phyloP scores from a whole-genome alignment of 2,113 vertebrate genomes.

The Piliocolobus tephrosceles region DNA sequence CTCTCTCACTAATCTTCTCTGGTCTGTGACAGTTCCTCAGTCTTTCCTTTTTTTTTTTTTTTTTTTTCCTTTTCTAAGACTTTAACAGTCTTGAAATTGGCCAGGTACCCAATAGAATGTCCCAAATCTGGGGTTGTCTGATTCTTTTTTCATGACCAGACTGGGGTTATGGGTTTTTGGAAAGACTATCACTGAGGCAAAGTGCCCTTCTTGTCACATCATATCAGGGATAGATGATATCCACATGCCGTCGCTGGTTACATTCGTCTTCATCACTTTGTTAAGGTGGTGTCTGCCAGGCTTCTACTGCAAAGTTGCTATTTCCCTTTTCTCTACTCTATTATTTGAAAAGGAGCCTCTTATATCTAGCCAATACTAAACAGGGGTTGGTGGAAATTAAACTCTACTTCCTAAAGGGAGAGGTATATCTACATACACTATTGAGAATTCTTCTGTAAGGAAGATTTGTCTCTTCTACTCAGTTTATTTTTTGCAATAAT shows the following conservation, averaged over 20 bases:
- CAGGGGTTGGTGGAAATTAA: background rate
- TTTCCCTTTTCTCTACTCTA: background rate
- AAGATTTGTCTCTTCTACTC: background rate
- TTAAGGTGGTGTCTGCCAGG: background rate
- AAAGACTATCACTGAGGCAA: background rate
- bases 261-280: background rate
- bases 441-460: background rate
- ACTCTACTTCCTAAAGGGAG: background rate
- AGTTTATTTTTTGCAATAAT: background rate
- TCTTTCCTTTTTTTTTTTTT: background rate
- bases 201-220: background rate
- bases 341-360: background rate
- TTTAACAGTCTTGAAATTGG: background rate
- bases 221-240: rapidly evolving
- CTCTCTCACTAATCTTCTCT: background rate
- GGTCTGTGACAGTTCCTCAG: background rate
- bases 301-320: background rate
- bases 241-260: too few relatives aligned
- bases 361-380: background rate
- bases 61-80: background rate
- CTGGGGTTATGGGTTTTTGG: background rate
- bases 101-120: background rate
- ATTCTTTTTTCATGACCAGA: background rate
- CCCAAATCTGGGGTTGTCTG: background rate
- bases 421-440: background rate